Evolutionary conservation across 2,888 invertebrate species (phyloP), one percentile per base, ranked within the genome.

Genomic region (Cerastis rubricosa): DNA sequence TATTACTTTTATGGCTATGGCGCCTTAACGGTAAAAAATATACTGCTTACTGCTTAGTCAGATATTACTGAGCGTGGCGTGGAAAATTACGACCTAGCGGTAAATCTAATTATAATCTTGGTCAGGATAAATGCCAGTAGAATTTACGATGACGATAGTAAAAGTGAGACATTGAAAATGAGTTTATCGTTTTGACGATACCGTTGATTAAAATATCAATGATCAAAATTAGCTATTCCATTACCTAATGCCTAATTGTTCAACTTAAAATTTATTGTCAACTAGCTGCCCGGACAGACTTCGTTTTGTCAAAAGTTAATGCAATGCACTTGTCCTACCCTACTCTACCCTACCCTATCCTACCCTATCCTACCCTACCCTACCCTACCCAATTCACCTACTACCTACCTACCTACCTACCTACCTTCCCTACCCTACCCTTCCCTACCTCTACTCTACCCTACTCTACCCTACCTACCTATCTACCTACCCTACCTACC

Each of bases 71-170:
- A 71, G 63, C 49, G 67, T 75, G 79, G 65, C 78, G 74, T 75
- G 66, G 74, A 78, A 80, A 81, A 81, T 85, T 81, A 87, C 81
- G 80, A 81, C 59, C 49, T 43, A 59, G 76, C 63, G 73, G 79
- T 80, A 76, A 85, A 87, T 86, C 80, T 85, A 86, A 87, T 87
- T 85, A 85, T 75, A 82, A 78, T 81, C 78, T 78, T 65, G 70
- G 77, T 77, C 75, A 74, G 82, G 74, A 76, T 79, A 74, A 29
- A 57, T 49, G n/a, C 59, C 29, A 68, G 74, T 65, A 47, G 66
- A 63, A 76, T 79, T 86, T 84, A 77, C 70, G 67, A 75, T 54
- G 63, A 5, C n/a, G 29, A 22, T 63, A n/a, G 25, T 76, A 78
- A 69, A 75, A 49, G 14, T 35, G 67, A 54, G 35, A 54, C 17